These are phyloP conservation scores for Drosophila sucinea DNA, from an alignment of 1,140 invertebrate genomes.

Conservation along the genomic window DNA sequence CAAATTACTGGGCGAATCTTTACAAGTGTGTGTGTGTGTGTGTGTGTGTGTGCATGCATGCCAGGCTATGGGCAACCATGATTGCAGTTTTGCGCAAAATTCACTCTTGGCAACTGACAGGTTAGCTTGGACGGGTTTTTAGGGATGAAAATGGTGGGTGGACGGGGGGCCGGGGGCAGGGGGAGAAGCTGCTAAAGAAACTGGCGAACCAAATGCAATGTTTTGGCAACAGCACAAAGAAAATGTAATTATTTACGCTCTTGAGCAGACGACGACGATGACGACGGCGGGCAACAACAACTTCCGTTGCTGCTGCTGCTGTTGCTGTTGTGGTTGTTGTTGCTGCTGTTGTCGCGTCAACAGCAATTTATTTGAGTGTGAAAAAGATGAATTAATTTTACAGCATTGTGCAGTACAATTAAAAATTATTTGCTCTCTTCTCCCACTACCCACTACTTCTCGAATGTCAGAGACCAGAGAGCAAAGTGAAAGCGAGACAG, in stretches of 20 bases:
- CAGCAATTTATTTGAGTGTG: conserved; percentile 81
- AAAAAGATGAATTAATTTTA: conserved; percentile 82
- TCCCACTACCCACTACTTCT: conserved; percentile 2
- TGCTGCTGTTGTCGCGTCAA: conserved; percentile 72
- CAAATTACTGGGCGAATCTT: conserved; percentile 61
- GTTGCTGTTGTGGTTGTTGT: conserved; percentile 39
- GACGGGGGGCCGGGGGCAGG: conserved; percentile 15
- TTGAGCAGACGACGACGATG: conserved; percentile 63
- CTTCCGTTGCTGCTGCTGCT: conserved; percentile 31
- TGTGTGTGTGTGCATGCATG: conserved; percentile 57
- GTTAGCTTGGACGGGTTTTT: conserved; percentile 27
- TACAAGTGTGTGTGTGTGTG: conserved; percentile 50
- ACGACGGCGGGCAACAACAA: conserved; percentile 51
- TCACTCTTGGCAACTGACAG: conserved; percentile 63
- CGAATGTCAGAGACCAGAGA: conserved; percentile 47
- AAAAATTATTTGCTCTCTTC: conserved; percentile 74
- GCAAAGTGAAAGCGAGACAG: conserved; percentile 4
- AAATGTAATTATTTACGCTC: conserved; percentile 81
- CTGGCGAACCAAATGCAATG: conserved; percentile 57
- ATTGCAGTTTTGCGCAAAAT: conserved; percentile 9
- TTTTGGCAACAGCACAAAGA: conserved; percentile 79
- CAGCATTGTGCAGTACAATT: conserved; percentile 81
- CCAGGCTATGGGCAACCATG: conserved; percentile 13
- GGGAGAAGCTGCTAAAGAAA: conserved; percentile 27
- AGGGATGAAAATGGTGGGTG: conserved; percentile 8